Base-by-base conservation (phyloP, 2,888 invertebrate genomes). In the Metellina segmentata region DNA sequence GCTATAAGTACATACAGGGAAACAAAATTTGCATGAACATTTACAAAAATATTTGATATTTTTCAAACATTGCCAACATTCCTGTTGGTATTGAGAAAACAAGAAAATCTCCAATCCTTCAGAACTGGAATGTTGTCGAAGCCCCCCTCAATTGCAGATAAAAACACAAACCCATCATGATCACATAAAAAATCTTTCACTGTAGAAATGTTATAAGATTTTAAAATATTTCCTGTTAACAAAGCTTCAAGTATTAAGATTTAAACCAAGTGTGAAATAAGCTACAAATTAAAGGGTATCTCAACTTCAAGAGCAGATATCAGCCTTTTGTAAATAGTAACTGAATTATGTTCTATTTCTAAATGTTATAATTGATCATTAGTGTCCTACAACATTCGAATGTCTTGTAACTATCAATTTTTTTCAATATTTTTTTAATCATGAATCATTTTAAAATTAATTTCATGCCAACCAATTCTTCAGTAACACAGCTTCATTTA, bases 241-340 rank as follows among this genome's bases (percentile, higher is more conserved):
- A 69, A 85, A 69, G 20, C 52, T 86, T 74, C 69, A 75, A 81
- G 86, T 72, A 71, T 49, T 11, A 13, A 88, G 75, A 75, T 78
- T 70, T 77, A 89, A 89, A 89, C 83, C 61, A 82, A 70, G 70
- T 81, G 51, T 83, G 53, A 89, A 78, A 89, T 83, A 71, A 77
- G 53, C 61, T 78, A 83, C 71, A 53, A 83, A 53, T 69, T 83
- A 82, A 89, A 89, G 83, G 82, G 83, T 82, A 89, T 82, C 81
- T 72, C 81, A 49, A 78, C 71, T 83, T 89, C 75, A 89, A 89
- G 53, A 77, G 70, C 89, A 77, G 70, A 89, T 89, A 70, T 83
- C 20, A 83, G 71, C 82, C 75, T 82, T 87, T 89, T 77, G 51
- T 82, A 82, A 69, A 82, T 82, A 75, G 82, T 75, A 75, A 89